These are phyloP conservation scores for Aselliscus stoliczkanus DNA, from an alignment of 2,797 vertebrate species.

Conservation along the genomic window DNA sequence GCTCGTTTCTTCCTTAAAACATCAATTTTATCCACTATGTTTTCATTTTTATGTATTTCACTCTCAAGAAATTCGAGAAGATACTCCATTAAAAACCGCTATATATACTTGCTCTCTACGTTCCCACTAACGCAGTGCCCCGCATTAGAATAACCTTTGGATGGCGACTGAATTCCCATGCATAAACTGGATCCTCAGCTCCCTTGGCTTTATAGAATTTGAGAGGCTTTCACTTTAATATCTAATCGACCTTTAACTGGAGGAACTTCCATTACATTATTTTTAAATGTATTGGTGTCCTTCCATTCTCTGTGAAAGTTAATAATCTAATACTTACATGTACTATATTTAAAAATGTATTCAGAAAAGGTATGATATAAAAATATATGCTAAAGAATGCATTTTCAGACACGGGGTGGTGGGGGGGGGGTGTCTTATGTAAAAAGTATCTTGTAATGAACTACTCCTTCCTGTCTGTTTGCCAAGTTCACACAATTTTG, in stretches of 20 bases:
- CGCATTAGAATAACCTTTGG: not conserved
- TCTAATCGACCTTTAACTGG: constrained; percentile 11
- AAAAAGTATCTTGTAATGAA: constrained; percentile 8
- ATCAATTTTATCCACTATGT: not conserved
- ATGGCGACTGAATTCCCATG: not conserved
- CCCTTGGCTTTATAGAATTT: not conserved
- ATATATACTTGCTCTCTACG: not conserved
- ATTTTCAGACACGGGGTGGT: not conserved
- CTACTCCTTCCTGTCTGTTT: not conserved
- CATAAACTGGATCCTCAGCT: not conserved
- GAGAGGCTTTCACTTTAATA: not conserved
- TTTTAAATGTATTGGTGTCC: not conserved
- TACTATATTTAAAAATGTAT: not conserved
- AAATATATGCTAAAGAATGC: not conserved
- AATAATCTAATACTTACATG: not conserved
- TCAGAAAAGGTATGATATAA: not conserved
- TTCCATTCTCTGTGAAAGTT: constrained; percentile 26
- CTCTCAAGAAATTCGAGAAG: constrained; percentile 5
- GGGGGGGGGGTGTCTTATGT: too few species aligned
- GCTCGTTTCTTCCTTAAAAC: constrained; percentile 12
- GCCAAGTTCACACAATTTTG: not conserved
- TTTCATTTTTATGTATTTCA: not conserved
- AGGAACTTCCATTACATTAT: not conserved
- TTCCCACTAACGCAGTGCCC: not conserved
- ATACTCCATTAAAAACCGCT: not conserved